Conservation (phyloP, 2,113 vertebrate genomes). For the Australoheros scitulus region DNA sequence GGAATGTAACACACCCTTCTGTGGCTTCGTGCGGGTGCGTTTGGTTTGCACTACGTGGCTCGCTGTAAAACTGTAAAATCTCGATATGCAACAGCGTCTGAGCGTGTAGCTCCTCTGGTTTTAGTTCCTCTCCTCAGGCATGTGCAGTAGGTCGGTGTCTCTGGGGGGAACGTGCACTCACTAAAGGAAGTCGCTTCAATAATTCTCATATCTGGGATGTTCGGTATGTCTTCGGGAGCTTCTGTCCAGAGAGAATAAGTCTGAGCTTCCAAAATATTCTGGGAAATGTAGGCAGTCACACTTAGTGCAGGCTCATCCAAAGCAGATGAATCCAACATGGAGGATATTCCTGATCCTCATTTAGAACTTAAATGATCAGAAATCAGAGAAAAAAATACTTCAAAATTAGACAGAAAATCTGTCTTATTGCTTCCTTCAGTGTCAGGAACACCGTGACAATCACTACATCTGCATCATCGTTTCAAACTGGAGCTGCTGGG, state of each 20-base stretch:
- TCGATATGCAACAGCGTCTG: constrained; percentile 25
- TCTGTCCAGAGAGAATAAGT: background rate
- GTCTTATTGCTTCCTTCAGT: too few relatives aligned
- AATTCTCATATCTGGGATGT: background rate
- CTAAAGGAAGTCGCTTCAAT: background rate
- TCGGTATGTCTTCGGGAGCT: background rate
- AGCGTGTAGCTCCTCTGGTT: background rate
- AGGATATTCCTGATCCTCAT: background rate
- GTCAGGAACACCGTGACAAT: too few relatives aligned
- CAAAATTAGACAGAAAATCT: too few relatives aligned
- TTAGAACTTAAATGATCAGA: background rate
- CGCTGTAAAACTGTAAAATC: constrained; percentile 8
- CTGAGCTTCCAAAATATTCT: background rate
- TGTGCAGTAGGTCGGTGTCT: background rate
- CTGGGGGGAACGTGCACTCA: background rate
- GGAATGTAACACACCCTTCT: constrained; percentile 55
- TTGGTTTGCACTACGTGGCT: background rate
- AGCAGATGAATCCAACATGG: background rate
- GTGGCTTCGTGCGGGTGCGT: background rate
- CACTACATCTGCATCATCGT: too few relatives aligned
- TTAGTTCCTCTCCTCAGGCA: background rate
- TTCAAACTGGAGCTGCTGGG: too few relatives aligned
- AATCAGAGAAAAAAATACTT: too few relatives aligned
- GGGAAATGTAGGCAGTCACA: background rate
- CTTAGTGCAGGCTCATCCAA: background rate